Conservation (phyloP, 2,888 invertebrate species). For the Microplitis manilae region DNA sequence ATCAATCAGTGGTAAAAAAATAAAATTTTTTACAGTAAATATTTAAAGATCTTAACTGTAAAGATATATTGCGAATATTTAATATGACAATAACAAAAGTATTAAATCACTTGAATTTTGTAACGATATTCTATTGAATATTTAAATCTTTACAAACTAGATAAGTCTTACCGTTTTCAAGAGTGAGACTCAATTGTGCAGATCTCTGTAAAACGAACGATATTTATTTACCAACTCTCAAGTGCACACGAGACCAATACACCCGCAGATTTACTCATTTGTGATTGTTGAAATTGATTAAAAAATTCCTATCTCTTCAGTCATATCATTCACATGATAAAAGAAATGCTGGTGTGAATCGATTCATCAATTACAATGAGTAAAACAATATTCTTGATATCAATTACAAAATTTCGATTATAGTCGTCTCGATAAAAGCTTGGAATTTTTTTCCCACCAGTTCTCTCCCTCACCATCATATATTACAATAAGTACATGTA, state of each 20-base stretch:
- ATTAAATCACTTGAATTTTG: too few relatives aligned
- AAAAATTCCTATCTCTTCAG: conserved; percentile 27
- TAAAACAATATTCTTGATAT: neutral
- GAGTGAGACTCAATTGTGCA: conserved; percentile 39
- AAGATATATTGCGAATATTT: neutral
- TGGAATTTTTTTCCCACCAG: too few relatives aligned
- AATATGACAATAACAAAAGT: too few relatives aligned
- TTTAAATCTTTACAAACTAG: neutral
- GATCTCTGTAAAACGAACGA: conserved; percentile 15
- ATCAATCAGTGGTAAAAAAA: conserved; percentile 12
- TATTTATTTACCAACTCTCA: conserved; percentile 45
- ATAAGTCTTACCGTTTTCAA: conserved; percentile 43
- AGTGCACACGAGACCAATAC: conserved; percentile 37
- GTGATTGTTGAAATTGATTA: neutral
- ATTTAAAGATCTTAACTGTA: neutral
- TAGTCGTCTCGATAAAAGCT: too few relatives aligned
- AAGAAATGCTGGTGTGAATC: conserved; percentile 18
- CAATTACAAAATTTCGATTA: neutral
- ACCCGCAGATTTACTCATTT: conserved; percentile 8
- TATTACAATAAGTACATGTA: too few relatives aligned
- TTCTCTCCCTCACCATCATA: too few relatives aligned
- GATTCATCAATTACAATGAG: neutral
- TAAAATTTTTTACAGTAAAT: neutral
- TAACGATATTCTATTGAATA: neutral
- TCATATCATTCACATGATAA: conserved; percentile 23